Base-by-base conservation (phyloP, 2,888 invertebrate species). In the Agrilus biguttatus region DNA sequence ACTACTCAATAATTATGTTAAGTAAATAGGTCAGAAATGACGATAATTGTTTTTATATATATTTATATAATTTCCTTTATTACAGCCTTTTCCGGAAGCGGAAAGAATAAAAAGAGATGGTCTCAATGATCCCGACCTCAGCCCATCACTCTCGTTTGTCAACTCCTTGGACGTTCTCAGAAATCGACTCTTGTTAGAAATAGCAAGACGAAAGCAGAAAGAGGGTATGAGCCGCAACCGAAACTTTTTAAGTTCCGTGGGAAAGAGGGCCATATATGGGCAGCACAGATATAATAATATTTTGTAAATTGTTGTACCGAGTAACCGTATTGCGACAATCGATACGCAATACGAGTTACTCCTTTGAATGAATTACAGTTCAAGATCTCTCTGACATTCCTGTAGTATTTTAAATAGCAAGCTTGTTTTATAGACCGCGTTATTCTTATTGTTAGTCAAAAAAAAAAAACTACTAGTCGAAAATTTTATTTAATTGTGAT, bases 121-220 rank as follows among this genome's bases (percentile, higher is more conserved):
- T 13, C 43, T 47, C 42, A 43, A 42, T 46, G 51, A 55, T 45
- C 40, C 14, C 8, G 14, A 40, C 40, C 19, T 37, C 14, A 75
- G 75, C 63, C 78, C 78, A 5, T 84, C 84, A 12, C 69, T 90
- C 52, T 89, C 89, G 50, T 87, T 90, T 67, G 83, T 84, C 57
- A 86, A 87, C 69, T 85, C 89, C 1, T 69, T 90, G 73, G 89
- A 89, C 63, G 88, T 89, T 40, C 72, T 90, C 37, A 77, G 89
- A 49, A 82, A 88, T 62, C 75, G 87, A 57, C 75, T 88, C 39
- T 65, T 88, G 49, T 67, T 88, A 52, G 88, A 89, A 67, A 80
- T 88, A 52, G 84, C 84, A 13, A 77, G 89, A 57, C 80, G 86
- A 63, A 82, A 85, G 69, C 82, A 83, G 70, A 75, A 80, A 53